Base-by-base conservation (phyloP, 1,140 invertebrate species). In the Drosophila parabipectinata region DNA sequence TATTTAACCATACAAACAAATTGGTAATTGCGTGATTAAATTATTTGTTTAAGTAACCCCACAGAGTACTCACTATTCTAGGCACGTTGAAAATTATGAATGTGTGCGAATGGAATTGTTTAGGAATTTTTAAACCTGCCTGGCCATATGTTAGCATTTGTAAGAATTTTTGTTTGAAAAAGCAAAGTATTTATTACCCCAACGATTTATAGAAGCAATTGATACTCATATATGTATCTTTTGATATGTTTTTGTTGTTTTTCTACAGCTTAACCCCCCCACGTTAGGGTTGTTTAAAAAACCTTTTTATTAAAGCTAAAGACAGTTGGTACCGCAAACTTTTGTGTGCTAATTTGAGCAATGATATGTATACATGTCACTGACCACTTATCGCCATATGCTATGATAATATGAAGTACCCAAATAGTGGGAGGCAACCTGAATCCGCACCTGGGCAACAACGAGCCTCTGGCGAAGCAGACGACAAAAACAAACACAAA, bases 371-470 rank as follows among this genome's bases (percentile, higher is more conserved):
- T 28, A 0, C 2, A 28, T 21, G 8, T 47, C 12, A 10, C 18
- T 47, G 44, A 10, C 44, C 44, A 47, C 18, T 18, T 47, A 47
- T 47, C 52, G 50, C 63, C 79, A 77, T 55, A 68, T 81, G 78
- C 45, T 72, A 50, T 55, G 51, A 58, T 37, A 18, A n/a, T 4
- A 12, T 37, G 1, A 37, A 37, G 12, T 37, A 37, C 4, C 14
- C 9, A 3, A 34, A 61, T 12, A 28, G 4, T 3, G 21, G 56
- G 26, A 39, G 26, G 50, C 52, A 52, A 10, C 39, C 44, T 18
- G 37, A 52, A 71, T 72, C 53, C 64, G 73, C 68, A 63, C 73
- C 78, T 66, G 52, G n/a, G 14, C 34, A 48, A 57, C 47, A 52
- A 56, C 41, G 52, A 47, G 21, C n/a, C 48, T 39, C 47, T 72